phyloP scores from a whole-genome alignment of 2,113 vertebrate species.

The Kryptolebias marmoratus region DNA sequence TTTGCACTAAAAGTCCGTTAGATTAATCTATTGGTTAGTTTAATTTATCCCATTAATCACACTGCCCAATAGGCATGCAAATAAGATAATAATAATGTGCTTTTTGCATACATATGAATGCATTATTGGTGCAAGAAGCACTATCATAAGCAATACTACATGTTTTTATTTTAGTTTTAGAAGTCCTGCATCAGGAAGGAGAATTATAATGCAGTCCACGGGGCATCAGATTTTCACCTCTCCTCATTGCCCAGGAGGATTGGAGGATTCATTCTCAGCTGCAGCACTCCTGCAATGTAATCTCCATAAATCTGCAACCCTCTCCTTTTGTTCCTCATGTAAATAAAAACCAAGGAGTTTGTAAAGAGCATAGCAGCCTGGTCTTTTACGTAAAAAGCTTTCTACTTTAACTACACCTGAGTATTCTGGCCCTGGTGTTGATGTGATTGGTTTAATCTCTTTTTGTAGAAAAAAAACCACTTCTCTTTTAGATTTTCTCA shows the following conservation, averaged over 20 bases:
- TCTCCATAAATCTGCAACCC: slow-evolving; percentile 49
- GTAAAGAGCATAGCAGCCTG: background rate
- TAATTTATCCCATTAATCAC: slow-evolving; percentile 56
- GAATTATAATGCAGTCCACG: slow-evolving; percentile 39
- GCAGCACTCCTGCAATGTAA: slow-evolving; percentile 42
- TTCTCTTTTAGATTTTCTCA: slow-evolving; percentile 8
- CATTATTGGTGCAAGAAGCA: slow-evolving; percentile 20
- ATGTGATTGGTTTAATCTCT: slow-evolving; percentile 21
- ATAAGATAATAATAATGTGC: slow-evolving; percentile 38
- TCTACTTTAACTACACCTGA: slow-evolving; percentile 11
- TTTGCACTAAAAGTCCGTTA: slow-evolving; percentile 61
- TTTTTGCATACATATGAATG: slow-evolving; percentile 24
- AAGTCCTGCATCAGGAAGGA: slow-evolving; percentile 29
- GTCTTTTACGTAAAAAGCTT: slow-evolving; percentile 25
- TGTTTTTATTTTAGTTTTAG: slow-evolving; percentile 31
- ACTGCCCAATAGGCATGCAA: slow-evolving; percentile 44
- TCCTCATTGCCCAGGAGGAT: slow-evolving; percentile 38
- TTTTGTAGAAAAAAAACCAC: slow-evolving; percentile 5
- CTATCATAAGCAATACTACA: slow-evolving; percentile 15
- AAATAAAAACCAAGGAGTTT: slow-evolving; percentile 42
- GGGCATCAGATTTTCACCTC: slow-evolving; percentile 43
- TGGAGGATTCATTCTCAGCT: slow-evolving; percentile 46
- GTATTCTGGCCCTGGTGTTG: slow-evolving; percentile 42
- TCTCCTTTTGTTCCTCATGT: slow-evolving; percentile 43
- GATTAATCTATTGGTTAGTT: slow-evolving; percentile 55